A percentile compares a stretch with the other conserved stretches of the same genome.
These are phyloP conservation scores for Xestobium rufovillosum DNA, from an alignment of 2,888 invertebrate species.

Conservation along the genomic window DNA sequence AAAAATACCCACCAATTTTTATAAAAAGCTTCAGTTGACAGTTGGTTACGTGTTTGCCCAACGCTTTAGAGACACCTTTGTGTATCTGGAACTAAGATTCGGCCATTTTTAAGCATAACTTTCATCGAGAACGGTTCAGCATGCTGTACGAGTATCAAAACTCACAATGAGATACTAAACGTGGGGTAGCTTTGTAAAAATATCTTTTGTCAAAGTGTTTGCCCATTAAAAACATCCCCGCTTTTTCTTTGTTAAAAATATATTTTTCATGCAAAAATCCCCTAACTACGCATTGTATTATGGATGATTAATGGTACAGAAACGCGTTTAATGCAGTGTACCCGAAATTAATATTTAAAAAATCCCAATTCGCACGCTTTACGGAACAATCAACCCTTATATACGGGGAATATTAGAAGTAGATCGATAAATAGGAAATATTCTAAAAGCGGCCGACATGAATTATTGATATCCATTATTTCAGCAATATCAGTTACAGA, in stretches of 20 bases:
- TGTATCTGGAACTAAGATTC: no score
- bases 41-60: no score
- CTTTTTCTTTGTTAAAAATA: slow-evolving; percentile 34
- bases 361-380: no score
- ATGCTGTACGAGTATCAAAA: no score
- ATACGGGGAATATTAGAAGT: slow-evolving; percentile 9
- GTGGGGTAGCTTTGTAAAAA: slow-evolving; percentile 20
- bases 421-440: no score
- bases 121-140: no score
- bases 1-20: no score
- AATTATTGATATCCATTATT: slow-evolving; percentile 8
- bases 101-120: no score
- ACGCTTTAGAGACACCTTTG: no score
- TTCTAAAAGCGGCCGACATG: not conserved
- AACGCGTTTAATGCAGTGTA: slow-evolving; percentile 19
- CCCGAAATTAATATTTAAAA: slow-evolving; percentile 14
- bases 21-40: no score
- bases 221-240: slow-evolving; percentile 26
- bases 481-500: slow-evolving; percentile 16
- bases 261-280: slow-evolving; percentile 38
- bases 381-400: slow-evolving; percentile 12
- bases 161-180: no score
- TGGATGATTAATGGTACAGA: slow-evolving; percentile 35
- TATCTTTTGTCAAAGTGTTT: slow-evolving; percentile 28
- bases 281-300: slow-evolving; percentile 29